Evolutionary conservation across 35 echinoderm and acorn worm species (phyloP), one percentile per base, ranked within the genome.

Genomic region (Ophiothrix spiculata): DNA sequence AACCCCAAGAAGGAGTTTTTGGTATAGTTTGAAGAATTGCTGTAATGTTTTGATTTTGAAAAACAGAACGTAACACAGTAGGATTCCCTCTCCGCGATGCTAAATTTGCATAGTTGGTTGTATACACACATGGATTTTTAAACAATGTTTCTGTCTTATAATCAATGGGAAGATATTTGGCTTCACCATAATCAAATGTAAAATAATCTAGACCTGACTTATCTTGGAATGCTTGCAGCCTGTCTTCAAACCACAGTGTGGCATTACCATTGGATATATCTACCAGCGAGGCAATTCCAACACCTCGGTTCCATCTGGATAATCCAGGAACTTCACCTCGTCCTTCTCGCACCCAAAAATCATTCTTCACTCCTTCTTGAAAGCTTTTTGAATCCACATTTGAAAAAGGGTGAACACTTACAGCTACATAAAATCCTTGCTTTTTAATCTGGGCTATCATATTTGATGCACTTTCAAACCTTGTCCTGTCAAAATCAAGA

Each of bases 171-270:
- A 99, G 56, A 69, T 94, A 99, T 32, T 89, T 93, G 0, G 89
- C 89, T 79, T 99, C 85, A 0, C 96, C 96, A 75, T 93, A 91
- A 69, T 99, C 89, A 86, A 99, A 99, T 12, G 89, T 94, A 46
- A 94, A 92, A 31, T 37, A 86, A 77, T 94, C 82, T 17, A 99
- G 40, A 34, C 87, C 80, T 16, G 74, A 33, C 0, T 56, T 77
- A 76, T 69, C 25, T 69, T 79, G 78, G 29, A 99, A 86, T 56
- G 64, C 37, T 25, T 87, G 1, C 28, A 99, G 75, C 76, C 75
- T 86, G 4, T 46, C 80, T 39, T 45, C 76, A 79, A 91, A 99
- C 79, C 89, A 94, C 10, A 64, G 37, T 17, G 56, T 64, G 77
- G 92, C 92, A 40, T 84, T 79, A n/a, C 10, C 33, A 38, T 84